A percentile compares a stretch with the other conserved stretches of the same genome.
These are phyloP conservation scores for Nothobranchius kuhntae DNA, from an alignment of 2,113 vertebrate species.

Conservation along the genomic window DNA sequence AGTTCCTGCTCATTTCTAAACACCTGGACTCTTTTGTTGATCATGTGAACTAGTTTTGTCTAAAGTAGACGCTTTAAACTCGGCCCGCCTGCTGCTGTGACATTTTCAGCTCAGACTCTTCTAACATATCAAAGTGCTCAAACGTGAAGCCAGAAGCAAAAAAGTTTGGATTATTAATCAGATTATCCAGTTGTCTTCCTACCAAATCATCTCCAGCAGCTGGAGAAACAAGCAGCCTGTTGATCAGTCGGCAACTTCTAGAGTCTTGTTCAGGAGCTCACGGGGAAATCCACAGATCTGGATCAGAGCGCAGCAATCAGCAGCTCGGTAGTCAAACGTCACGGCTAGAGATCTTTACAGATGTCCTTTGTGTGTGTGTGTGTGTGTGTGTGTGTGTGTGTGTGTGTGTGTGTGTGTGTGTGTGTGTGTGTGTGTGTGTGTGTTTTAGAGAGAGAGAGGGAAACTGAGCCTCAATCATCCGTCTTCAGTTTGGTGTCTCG, in stretches of 20 bases:
- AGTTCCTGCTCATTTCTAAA: too few relatives aligned
- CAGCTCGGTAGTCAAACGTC: not conserved
- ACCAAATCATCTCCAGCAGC: not conserved
- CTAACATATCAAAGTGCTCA: not conserved
- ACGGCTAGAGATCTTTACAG: not conserved
- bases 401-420: not conserved
- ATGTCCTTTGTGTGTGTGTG: not conserved
- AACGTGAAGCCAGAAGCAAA: not conserved
- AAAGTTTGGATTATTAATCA: not conserved
- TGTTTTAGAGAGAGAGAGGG: not conserved
- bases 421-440: not conserved
- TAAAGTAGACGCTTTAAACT: too few relatives aligned
- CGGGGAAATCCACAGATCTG: too few relatives aligned
- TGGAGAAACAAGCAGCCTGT: not conserved
- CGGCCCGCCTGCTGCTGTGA: not conserved
- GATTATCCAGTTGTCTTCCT: not conserved
- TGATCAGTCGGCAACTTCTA: not conserved
- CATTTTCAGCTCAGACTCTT: not conserved
- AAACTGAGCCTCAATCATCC: slow-evolving; percentile 45
- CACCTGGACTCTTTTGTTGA: too few relatives aligned
- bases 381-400: not conserved
- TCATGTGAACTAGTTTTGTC: too few relatives aligned
- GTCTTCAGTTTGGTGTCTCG: not conserved
- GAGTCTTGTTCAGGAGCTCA: too few relatives aligned
- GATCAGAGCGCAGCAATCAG: not conserved